These are phyloP conservation scores for Sthenelais limicola DNA, from an alignment of 2,888 invertebrate species.

Conservation along the genomic window DNA sequence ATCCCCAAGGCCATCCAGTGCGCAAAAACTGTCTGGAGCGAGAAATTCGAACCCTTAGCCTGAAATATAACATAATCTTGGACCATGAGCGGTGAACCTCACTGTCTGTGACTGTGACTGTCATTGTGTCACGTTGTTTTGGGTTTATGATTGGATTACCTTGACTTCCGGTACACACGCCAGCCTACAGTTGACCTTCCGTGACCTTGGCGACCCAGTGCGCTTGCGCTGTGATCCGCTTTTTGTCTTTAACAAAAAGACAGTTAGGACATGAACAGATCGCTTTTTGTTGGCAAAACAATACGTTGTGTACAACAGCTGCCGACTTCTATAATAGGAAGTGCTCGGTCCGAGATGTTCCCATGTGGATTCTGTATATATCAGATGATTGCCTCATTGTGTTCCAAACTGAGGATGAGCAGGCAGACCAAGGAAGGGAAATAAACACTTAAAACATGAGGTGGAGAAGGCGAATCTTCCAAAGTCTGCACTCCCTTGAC, in stretches of 20 bases:
- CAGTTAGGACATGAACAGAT: neutral
- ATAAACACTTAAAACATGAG: too few species aligned
- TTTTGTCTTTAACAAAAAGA: neutral
- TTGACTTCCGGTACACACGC: conserved; percentile 15
- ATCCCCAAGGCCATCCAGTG: neutral
- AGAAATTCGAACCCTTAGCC: too few species aligned
- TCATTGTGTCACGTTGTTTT: conserved; percentile 14
- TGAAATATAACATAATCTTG: conserved; percentile 11
- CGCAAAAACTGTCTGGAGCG: too few species aligned
- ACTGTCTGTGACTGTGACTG: neutral
- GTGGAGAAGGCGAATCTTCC: too few species aligned
- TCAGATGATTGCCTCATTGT: conserved; percentile 18
- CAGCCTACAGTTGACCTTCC: conserved; percentile 7
- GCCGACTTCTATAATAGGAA: neutral
- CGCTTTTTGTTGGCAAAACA: conserved; percentile 21
- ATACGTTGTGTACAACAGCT: neutral
- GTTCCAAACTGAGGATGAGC: neutral
- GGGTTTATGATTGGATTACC: conserved; percentile 31
- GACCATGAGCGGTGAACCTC: too few species aligned
- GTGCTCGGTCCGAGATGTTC: neutral
- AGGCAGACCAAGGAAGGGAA: too few species aligned
- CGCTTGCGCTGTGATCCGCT: neutral
- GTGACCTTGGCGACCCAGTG: neutral
- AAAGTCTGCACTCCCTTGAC: too few species aligned
- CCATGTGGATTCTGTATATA: conserved; percentile 9